Percentiles rank a stretch among this genome's conserved stretches.
phyloP scores from a whole-genome alignment of 1,140 invertebrate species.

The Hirudo medicinalis region DNA sequence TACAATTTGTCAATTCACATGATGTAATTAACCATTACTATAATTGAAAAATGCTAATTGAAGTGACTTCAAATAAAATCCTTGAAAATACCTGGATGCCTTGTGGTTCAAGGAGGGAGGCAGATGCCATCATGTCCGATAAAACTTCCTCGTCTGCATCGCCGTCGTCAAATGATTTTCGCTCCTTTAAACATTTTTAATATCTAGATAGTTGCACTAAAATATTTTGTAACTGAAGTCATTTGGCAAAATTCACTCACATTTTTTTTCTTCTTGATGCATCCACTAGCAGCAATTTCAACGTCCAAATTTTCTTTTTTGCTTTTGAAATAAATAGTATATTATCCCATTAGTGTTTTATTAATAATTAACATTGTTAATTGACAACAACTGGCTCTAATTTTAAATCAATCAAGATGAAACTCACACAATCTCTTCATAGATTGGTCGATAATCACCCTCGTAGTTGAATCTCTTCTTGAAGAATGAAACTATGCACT shows the following conservation, averaged over 20 bases:
- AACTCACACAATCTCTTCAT: conserved; percentile 55
- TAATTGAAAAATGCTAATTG: too few relatives aligned
- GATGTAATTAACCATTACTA: too few relatives aligned
- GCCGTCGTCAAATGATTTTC: too few relatives aligned
- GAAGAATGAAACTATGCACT: conserved; percentile 82
- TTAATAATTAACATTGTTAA: too few relatives aligned
- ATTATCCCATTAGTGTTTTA: too few relatives aligned
- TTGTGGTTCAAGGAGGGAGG: neutral
- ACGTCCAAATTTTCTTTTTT: conserved; percentile 64
- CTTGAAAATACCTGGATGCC: neutral
- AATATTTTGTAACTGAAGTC: too few relatives aligned
- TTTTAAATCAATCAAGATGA: neutral
- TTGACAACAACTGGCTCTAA: too few relatives aligned
- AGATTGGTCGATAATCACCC: conserved; percentile 70
- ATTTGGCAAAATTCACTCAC: conserved; percentile 38
- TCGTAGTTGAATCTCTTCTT: conserved; percentile 79
- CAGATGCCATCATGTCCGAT: neutral
- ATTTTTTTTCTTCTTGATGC: conserved; percentile 68
- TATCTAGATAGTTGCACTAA: too few relatives aligned
- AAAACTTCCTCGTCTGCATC: neutral
- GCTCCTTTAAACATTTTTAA: too few relatives aligned
- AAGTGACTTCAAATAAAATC: too few relatives aligned
- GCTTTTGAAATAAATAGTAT: conserved; percentile 20
- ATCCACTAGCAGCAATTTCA: conserved; percentile 77
- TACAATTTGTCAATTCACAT: too few relatives aligned